These are phyloP conservation scores for Eulemur coronatus DNA, from an alignment of 2,797 vertebrate species.

Conservation along the genomic window DNA sequence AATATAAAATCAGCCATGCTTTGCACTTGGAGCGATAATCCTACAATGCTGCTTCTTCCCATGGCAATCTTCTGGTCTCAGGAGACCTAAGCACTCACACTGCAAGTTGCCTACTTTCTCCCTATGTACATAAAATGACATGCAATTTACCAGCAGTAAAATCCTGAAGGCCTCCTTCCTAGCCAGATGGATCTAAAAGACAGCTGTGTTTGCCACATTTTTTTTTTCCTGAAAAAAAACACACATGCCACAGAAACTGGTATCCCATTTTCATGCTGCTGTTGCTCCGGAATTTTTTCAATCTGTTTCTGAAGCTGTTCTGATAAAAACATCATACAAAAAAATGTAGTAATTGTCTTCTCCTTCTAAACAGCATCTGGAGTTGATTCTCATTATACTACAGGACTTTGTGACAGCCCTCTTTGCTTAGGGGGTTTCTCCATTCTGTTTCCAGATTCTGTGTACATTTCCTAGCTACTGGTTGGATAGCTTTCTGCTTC, in stretches of 20 bases:
- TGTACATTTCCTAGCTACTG: neutral
- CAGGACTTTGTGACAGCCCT: neutral
- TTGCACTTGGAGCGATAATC: neutral
- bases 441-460: neutral
- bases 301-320: constrained; percentile 55
- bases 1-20: neutral
- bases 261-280: constrained; percentile 1
- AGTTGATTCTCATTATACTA: neutral
- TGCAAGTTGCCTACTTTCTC: neutral
- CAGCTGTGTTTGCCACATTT: constrained; percentile 56
- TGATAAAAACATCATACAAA: constrained; percentile 21
- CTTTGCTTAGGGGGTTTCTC: neutral
- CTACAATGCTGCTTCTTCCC: neutral
- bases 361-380: neutral
- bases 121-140: neutral
- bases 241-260: neutral
- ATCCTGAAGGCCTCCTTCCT: neutral
- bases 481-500: neutral
- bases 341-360: neutral
- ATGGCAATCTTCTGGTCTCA: neutral
- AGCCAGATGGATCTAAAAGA: constrained; percentile 5
- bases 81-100: neutral
- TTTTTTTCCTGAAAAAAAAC: neutral
- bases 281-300: constrained; percentile 26
- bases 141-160: neutral